These are phyloP conservation scores for Zoanthus solanderi DNA, from an alignment of 92 coral and sea anemone genomes.

Conservation along the genomic window DNA sequence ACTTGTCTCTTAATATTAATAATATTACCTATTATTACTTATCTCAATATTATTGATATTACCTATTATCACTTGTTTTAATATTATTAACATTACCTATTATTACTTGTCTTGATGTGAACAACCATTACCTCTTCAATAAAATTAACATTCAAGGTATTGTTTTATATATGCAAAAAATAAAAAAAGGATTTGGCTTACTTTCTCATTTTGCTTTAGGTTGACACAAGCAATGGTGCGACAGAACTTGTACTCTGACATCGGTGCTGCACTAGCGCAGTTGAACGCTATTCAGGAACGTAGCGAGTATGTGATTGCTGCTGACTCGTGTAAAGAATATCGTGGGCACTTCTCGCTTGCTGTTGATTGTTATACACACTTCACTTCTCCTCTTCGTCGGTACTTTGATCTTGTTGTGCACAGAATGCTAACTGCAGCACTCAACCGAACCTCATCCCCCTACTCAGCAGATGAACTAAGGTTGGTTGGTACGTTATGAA, in stretches of 20 bases:
- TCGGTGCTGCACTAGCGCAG: constrained; percentile 58
- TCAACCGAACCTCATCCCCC: constrained; percentile 63
- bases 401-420: constrained; percentile 95
- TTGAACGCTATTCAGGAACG: constrained; percentile 67
- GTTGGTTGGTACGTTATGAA: background rate
- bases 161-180: background rate
- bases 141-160: too few relatives aligned
- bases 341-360: constrained; percentile 85
- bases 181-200: background rate
- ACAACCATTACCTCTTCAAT: too few relatives aligned
- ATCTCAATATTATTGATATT: too few relatives aligned
- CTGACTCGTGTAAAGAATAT: constrained; percentile 46
- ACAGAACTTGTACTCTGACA: constrained; percentile 32
- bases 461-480: constrained; percentile 78
- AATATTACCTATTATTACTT: too few relatives aligned
- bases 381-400: constrained; percentile 93
- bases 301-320: constrained; percentile 83
- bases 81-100: too few relatives aligned
- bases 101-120: too few relatives aligned
- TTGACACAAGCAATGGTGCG: constrained; percentile 47
- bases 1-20: too few relatives aligned
- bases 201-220: background rate
- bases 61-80: too few relatives aligned
- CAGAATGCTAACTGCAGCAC: constrained; percentile 79
- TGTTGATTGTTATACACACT: constrained; percentile 83